phyloP scores from a whole-genome alignment of 2,113 vertebrate genomes.

The Myrmophylax atrothorax region DNA sequence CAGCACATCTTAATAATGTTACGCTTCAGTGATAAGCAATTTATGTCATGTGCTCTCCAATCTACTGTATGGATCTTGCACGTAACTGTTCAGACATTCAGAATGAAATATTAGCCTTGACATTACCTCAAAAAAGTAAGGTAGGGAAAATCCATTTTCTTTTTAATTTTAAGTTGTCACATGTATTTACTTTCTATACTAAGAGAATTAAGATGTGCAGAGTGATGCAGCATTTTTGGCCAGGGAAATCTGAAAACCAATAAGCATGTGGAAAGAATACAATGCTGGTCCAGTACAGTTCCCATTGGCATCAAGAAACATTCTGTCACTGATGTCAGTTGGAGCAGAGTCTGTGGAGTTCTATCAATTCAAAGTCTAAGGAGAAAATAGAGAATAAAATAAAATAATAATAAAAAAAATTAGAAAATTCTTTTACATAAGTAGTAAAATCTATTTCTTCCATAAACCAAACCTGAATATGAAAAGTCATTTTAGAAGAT shows the following conservation, averaged over 20 bases:
- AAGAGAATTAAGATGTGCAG: background rate
- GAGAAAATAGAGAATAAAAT: background rate
- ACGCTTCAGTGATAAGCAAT: background rate
- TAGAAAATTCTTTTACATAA: background rate
- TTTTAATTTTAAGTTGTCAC: background rate
- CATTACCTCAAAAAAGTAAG: background rate
- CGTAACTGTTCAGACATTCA: background rate
- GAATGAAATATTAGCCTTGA: background rate
- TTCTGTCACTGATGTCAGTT: background rate
- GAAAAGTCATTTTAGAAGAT: background rate
- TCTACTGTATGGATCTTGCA: background rate
- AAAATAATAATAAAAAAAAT: too few species aligned
- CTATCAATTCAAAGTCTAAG: background rate
- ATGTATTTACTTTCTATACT: background rate
- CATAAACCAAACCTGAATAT: background rate
- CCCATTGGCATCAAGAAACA: background rate
- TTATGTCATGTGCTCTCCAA: background rate
- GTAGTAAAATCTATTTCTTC: background rate
- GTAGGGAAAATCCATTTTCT: background rate
- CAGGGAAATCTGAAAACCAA: background rate
- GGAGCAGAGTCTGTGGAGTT: background rate
- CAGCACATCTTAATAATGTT: constrained; percentile 11
- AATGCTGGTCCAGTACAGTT: background rate
- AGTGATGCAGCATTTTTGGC: background rate
- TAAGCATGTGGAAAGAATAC: background rate